Percentiles rank a stretch among this genome's conserved stretches.
Conservation (phyloP, 2,888 invertebrate genomes). For the Polydrusus tereticollis region DNA sequence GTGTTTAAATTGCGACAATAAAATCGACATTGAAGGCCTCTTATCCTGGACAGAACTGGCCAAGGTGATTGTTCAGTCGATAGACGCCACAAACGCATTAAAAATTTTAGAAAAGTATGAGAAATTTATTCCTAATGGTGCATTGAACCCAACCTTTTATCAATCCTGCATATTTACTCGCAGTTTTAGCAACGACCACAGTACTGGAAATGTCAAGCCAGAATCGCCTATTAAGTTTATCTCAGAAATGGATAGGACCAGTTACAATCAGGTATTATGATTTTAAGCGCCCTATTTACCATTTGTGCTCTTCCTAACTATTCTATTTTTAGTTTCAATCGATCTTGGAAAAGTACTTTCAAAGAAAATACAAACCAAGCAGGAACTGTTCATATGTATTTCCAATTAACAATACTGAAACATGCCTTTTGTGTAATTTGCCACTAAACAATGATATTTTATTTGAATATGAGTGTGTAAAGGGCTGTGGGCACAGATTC, state of each 20-base stretch:
- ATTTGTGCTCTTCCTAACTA: too few species aligned
- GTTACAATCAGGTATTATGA: constrained; percentile 23
- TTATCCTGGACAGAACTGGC: constrained; percentile 75
- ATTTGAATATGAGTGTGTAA: constrained; percentile 24
- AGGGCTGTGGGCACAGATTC: constrained; percentile 59
- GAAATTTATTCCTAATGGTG: constrained; percentile 70
- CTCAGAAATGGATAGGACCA: constrained; percentile 12
- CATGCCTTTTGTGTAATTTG: constrained; percentile 57
- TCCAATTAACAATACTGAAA: constrained; percentile 32
- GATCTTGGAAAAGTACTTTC: constrained; percentile 57
- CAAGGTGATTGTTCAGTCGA: constrained; percentile 72
- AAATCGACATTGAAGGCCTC: constrained; percentile 67
- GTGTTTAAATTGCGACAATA: constrained; percentile 75
- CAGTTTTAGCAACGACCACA: constrained; percentile 20
- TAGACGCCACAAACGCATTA: constrained; percentile 73
- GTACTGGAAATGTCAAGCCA: not conserved
- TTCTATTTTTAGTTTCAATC: constrained; percentile 59
- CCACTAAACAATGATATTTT: constrained; percentile 56
- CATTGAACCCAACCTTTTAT: constrained; percentile 74
- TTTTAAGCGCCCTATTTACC: not conserved
- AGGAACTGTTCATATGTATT: constrained; percentile 39
- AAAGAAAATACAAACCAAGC: constrained; percentile 53
- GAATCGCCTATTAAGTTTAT: constrained; percentile 25
- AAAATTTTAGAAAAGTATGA: constrained; percentile 72
- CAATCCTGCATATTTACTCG: constrained; percentile 69